Percentiles rank a stretch among this genome's conserved stretches.
Evolutionary conservation across 2,113 vertebrate species (phyloP).

Genomic region (Dendropsophus ebraccatus): DNA sequence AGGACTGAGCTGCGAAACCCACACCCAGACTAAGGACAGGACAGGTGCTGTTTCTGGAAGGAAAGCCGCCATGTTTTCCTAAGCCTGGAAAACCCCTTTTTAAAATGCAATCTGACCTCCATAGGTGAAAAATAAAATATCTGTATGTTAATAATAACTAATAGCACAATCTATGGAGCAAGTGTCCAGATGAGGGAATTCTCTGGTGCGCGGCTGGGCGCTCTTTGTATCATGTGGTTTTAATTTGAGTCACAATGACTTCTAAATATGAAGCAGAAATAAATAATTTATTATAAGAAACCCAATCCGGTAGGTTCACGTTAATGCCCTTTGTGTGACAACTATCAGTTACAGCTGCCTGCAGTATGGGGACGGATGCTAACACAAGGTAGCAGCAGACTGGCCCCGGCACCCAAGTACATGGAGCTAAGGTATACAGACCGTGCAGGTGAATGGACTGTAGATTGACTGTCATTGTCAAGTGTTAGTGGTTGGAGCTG

Average conservation of each 20-base stretch:
- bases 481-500: background rate
- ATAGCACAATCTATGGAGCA: background rate
- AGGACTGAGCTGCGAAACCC: too few species aligned
- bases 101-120: too few species aligned
- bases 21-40: too few species aligned
- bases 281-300: constrained; percentile 40
- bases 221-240: constrained; percentile 25
- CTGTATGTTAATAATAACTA: background rate
- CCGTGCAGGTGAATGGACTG: background rate
- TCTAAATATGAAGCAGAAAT: constrained; percentile 19
- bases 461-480: background rate
- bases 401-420: background rate
- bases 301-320: background rate
- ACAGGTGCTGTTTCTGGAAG: too few species aligned
- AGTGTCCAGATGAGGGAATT: background rate
- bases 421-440: background rate
- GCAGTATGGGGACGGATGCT: background rate
- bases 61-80: too few species aligned
- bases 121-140: too few species aligned
- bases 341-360: constrained; percentile 35
- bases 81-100: too few species aligned
- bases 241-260: constrained; percentile 26
- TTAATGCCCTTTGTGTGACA: constrained; percentile 30
- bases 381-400: constrained; percentile 2
- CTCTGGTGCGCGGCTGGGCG: background rate